A percentile compares a stretch with the other conserved stretches of the same genome.
Conservation (phyloP, 2,797 vertebrate species). For the Lepus oiostolus region DNA sequence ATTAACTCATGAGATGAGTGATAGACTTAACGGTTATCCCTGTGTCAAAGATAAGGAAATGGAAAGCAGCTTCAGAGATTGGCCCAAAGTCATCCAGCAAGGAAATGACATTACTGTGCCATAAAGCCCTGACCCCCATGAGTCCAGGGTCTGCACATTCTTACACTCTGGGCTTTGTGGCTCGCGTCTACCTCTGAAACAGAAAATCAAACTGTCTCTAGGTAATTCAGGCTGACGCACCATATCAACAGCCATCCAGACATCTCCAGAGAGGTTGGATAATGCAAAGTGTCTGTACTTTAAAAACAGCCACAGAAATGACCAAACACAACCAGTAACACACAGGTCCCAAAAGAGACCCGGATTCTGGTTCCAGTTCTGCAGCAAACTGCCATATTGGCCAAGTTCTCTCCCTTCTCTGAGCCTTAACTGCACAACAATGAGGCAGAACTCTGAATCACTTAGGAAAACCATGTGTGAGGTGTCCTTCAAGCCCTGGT, state of each 20-base stretch:
- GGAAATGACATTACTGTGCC: background rate
- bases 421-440: background rate
- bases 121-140: background rate
- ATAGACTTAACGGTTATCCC: background rate
- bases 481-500: background rate
- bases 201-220: background rate
- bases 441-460: background rate
- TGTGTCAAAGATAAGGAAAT: slow-evolving; percentile 21
- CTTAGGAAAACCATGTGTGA: background rate
- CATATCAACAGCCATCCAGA: background rate
- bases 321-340: background rate
- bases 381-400: background rate
- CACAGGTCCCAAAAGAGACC: background rate
- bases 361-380: background rate
- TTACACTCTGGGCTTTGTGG: background rate
- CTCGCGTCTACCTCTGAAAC: background rate
- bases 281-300: background rate
- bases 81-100: background rate
- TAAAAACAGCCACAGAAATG: background rate
- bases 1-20: background rate
- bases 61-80: background rate
- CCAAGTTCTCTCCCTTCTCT: background rate
- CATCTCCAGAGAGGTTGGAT: background rate
- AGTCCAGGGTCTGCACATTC: no score
- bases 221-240: background rate